Evolutionary conservation across 2,113 vertebrate genomes (phyloP), one percentile per base, ranked within the genome.

Genomic region (Mus pahari): DNA sequence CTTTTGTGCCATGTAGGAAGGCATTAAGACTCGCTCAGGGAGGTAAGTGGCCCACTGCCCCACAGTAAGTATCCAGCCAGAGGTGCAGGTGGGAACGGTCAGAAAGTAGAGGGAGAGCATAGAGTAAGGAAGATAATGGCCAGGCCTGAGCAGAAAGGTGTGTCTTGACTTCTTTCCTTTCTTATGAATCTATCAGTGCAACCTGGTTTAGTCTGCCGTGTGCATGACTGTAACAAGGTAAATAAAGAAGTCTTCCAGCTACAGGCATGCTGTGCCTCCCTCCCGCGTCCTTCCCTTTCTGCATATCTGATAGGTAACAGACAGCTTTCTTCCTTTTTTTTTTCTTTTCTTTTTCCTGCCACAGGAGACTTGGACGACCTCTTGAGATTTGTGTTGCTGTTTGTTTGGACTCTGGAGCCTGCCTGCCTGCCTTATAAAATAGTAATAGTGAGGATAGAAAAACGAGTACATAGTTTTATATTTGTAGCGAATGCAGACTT

Each of bases 1-100:
- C 96, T 97, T 95, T 96, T 93, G 95, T 96, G 98, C 98, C 98
- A 98, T 98, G 98, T 98, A 86, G 98, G 98, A 98, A 98, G 97
- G 98, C 98, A 96, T 91, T 97, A 94, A 98, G 98, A 97, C 98
- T 98, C 98, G 98, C 97, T 98, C 96, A 98, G 89, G 0, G 98
- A 99, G 98, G 98, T 99, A 98, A 99, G 98, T 97, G 90, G 50
- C 95, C 91, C 89, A 16, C 58, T 64, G 60, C 83, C 81, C 86
- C 45, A 0, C 78, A 71, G 94, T 94, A 82, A 92, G 86, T 13
- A 36, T 5, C 39, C 13, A n/a, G 88, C 64, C 81, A 20, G 96
- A 91, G 22, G 9, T 26, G 89, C 94, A 92, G 91, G 89, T 58
- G 78, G 81, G 68, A 91, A 77, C 53, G 64, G 24, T 17, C 62